Evolutionary conservation across 2,888 invertebrate genomes (phyloP).

Genomic region (Andrena flavipes): DNA sequence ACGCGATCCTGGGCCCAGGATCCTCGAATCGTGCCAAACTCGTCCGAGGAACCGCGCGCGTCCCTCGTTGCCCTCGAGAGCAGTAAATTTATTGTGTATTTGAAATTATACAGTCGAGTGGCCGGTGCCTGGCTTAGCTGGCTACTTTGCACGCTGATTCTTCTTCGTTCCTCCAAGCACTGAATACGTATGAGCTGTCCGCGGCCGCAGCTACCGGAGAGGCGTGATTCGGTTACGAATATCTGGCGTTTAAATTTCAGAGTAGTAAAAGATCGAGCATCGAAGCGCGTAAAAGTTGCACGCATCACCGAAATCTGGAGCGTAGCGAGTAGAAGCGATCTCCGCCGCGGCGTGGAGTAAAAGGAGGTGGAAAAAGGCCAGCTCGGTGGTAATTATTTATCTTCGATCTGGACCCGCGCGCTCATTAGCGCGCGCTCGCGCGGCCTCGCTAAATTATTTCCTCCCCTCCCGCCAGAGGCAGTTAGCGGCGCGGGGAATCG

Average conservation of each 20-base stretch:
- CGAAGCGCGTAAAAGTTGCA: not conserved
- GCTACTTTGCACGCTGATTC: constrained; percentile 36
- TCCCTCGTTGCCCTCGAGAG: constrained; percentile 45
- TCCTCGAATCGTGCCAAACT: constrained; percentile 61
- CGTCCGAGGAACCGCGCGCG: constrained; percentile 45
- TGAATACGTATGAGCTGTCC: not conserved
- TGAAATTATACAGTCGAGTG: constrained; percentile 61
- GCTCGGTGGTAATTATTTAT: constrained; percentile 52
- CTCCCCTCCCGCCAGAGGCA: not conserved
- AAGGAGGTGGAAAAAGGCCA: constrained; percentile 11
- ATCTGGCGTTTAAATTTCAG: not conserved
- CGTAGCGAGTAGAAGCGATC: not conserved
- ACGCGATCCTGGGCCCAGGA: constrained; percentile 57
- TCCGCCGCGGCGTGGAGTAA: not conserved
- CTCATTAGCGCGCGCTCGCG: constrained; percentile 52
- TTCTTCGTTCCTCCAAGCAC: not conserved
- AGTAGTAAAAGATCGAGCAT: not conserved
- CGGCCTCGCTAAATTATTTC: constrained; percentile 49
- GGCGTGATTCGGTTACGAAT: not conserved
- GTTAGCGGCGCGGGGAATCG: constrained; percentile 50
- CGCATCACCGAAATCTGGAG: not conserved
- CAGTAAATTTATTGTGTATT: constrained; percentile 58
- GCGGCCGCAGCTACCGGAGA: not conserved
- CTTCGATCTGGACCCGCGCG: constrained; percentile 44
- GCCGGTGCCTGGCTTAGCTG: constrained; percentile 28